Conservation (phyloP, 2,888 invertebrate species). For the Limenitis camilla region DNA sequence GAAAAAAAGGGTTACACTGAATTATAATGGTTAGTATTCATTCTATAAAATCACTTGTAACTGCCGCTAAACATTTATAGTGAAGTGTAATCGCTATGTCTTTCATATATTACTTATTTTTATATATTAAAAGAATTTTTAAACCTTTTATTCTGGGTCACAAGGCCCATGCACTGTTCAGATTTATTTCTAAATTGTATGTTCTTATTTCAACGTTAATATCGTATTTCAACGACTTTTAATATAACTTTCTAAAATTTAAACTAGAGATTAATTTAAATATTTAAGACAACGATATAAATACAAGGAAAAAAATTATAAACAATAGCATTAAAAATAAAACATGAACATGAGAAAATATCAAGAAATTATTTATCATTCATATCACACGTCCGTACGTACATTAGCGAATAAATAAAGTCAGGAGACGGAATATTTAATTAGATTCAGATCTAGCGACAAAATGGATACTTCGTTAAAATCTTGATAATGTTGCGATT, state of each 20-base stretch:
- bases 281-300: background rate
- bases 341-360: slow-evolving; percentile 2
- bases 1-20: too few relatives aligned
- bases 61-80: too few relatives aligned
- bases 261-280: background rate
- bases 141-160: too few relatives aligned
- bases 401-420: slow-evolving; percentile 25
- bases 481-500: slow-evolving; percentile 38
- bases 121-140: too few relatives aligned
- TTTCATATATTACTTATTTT: too few relatives aligned
- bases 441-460: slow-evolving; percentile 19
- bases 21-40: too few relatives aligned
- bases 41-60: too few relatives aligned
- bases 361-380: slow-evolving; percentile 17
- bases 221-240: background rate
- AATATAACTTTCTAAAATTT: background rate
- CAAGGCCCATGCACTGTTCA: too few relatives aligned
- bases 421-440: slow-evolving; percentile 22
- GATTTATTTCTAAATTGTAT: too few relatives aligned
- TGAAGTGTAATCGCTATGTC: too few relatives aligned
- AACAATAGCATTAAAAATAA: background rate
- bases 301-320: background rate
- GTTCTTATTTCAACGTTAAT: too few relatives aligned
- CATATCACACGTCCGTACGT: slow-evolving; percentile 7
- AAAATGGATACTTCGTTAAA: slow-evolving; percentile 14